Evolutionary conservation across 1,140 invertebrate genomes (phyloP), one percentile per base, ranked within the genome.

Genomic region (Epicauta chinensis): DNA sequence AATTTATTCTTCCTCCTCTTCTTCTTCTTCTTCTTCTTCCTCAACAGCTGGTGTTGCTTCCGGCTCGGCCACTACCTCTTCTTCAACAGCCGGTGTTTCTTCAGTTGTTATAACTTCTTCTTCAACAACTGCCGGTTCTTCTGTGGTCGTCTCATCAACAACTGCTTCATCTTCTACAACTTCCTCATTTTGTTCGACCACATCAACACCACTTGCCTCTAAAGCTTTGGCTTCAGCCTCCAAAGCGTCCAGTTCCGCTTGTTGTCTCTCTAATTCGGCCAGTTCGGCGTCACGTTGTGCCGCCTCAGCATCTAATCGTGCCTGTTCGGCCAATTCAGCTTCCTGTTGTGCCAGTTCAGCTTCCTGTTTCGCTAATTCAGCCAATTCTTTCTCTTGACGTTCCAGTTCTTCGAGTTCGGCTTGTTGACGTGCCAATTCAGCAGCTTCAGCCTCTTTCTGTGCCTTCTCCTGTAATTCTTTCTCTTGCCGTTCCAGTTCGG

Each of bases 381-480:
- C 78, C 30, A 80, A 64, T 58, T 79, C 76, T 32, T 74, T 75
- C 35, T 73, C 73, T 59, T 80, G 78, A 56, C 77, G 68, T 50
- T 77, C 78, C 36, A 80, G 65, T 49, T 79, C 79, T 3, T 71
- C 73, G n/a, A 77, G 47, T 66, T 80, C 79, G 4, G 74, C 74
- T 64, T 81, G 77, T 70, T 81, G 77, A 63, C 73, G 74, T 6
- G 77, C 78, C 37, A 79, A 74, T 50, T 80, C 80, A 2, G 73
- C 75, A 15, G 76, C 47, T 64, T 81, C 79, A 6, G 75, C 76
- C 62, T 81, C 79, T 70, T 79, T 77, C 35, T 23, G 43, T 7
- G 51, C 60, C 14, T 50, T 39, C 45, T 64, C 60, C 7, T 48
- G 51, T 50, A 77, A 49, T 65, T 81, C 79, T 7, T 74, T 75